These are phyloP conservation scores for Colletes gigas DNA, from an alignment of 1,140 invertebrate species.

Conservation along the genomic window DNA sequence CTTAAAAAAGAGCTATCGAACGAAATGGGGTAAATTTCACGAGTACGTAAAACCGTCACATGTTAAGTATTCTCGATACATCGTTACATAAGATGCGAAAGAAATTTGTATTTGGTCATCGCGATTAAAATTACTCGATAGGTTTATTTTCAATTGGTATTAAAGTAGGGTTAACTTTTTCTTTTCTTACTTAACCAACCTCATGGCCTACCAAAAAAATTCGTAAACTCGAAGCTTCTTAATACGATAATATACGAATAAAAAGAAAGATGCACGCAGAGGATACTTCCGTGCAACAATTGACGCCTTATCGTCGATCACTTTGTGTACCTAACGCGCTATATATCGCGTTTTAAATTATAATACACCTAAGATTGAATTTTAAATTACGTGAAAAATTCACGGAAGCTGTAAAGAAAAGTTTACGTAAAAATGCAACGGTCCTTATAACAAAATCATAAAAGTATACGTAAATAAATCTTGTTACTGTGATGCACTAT, in stretches of 20 bases:
- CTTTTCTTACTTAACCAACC: constrained; percentile 19
- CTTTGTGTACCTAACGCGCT: neutral
- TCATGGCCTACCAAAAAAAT: constrained; percentile 30
- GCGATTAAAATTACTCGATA: neutral
- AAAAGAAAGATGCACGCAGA: neutral
- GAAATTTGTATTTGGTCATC: neutral
- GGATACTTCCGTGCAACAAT: constrained; percentile 9
- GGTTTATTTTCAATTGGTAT: neutral
- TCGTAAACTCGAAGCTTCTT: constrained; percentile 9
- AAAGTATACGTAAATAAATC: constrained; percentile 26
- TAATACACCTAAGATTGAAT: neutral
- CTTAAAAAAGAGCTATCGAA: neutral
- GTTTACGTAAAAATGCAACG: neutral
- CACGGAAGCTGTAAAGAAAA: neutral
- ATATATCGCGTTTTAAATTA: constrained; percentile 16
- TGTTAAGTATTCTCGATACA: constrained; percentile 5
- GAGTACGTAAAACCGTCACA: neutral
- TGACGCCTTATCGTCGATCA: constrained; percentile 10
- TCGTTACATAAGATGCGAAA: constrained; percentile 10
- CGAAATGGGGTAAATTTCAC: constrained; percentile 12
- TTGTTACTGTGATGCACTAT: constrained; percentile 15
- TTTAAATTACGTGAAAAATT: constrained; percentile 5
- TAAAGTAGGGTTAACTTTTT: neutral
- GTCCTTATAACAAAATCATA: neutral
- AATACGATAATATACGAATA: constrained; percentile 8